Evolutionary conservation across 2,888 invertebrate genomes (phyloP).

Genomic region (Erpobdella octoculata): DNA sequence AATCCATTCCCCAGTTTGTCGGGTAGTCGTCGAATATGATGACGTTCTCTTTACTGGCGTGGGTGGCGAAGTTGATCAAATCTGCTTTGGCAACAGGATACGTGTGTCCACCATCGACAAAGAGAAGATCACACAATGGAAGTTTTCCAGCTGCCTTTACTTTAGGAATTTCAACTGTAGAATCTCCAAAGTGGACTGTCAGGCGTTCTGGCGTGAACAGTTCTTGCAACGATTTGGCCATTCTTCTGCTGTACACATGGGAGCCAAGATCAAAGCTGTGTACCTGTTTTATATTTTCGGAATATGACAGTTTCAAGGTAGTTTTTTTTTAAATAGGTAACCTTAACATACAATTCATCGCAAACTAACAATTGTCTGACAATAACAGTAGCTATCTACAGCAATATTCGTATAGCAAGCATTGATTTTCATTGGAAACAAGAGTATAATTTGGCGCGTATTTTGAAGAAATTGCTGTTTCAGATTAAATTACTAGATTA

Average conservation of each 20-base stretch:
- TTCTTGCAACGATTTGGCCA: slow-evolving; percentile 30
- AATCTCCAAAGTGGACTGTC: slow-evolving; percentile 31
- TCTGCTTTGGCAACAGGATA: slow-evolving; percentile 28
- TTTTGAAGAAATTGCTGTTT: too few relatives aligned
- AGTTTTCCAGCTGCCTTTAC: slow-evolving; percentile 9
- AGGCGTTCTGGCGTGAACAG: slow-evolving; percentile 25
- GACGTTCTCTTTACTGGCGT: slow-evolving; percentile 24
- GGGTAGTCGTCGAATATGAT: slow-evolving; percentile 28
- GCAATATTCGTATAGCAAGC: too few relatives aligned
- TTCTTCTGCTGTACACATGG: slow-evolving; percentile 29
- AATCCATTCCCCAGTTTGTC: not conserved
- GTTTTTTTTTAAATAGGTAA: too few relatives aligned
- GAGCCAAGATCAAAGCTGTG: slow-evolving; percentile 33
- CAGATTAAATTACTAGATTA: too few relatives aligned
- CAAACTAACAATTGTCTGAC: too few relatives aligned
- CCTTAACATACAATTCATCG: too few relatives aligned
- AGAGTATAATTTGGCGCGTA: too few relatives aligned
- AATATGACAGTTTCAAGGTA: too few relatives aligned
- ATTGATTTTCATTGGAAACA: too few relatives aligned
- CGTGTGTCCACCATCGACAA: slow-evolving; percentile 35
- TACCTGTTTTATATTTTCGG: too few relatives aligned
- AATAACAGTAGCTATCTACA: too few relatives aligned
- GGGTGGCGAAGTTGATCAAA: slow-evolving; percentile 22
- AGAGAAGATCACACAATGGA: slow-evolving; percentile 30
- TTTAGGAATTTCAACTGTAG: slow-evolving; percentile 27